Evolutionary conservation across 1,140 invertebrate genomes (phyloP), one percentile per base, ranked within the genome.

Genomic region (Drosophila sp.): DNA sequence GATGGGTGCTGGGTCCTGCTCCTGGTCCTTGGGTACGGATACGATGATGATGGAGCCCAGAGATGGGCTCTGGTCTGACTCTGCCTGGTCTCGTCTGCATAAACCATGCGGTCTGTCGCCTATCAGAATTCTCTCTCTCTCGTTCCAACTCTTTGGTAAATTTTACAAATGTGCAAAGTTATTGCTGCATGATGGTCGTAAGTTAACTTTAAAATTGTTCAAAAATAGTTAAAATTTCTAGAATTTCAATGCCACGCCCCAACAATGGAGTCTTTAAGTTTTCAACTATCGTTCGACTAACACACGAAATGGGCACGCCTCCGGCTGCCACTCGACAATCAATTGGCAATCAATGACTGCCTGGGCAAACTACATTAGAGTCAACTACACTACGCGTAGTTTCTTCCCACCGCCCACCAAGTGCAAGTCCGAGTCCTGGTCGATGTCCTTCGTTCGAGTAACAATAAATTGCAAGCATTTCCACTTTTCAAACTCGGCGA

Each of bases 301-400:
- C 4, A 47, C 17, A 10, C 7, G 7, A 50, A 50, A 50, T 50
- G 44, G 25, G 23, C 23, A 50, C 44, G 44, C 44, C 44, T 33
- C 29, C 10, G 35, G 27, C 7, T 54, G 47, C 44, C 47, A 68
- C 60, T 64, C 70, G 55, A 67, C 75, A 82, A 86, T 82, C 83
- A 87, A 79, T 81, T 76, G 79, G 75, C 82, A 72, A 86, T 86
- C 83, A 82, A 86, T 79, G 75, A 75, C 41, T 50, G 44, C 44
- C 44, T 50, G 44, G 44, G 44, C 23, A 50, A 50, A 50, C 44
- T 50, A 50, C 65, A 47, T 23, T 54, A 60, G 55, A 62, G 66
- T 68, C 62, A 50, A 50, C 60, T 72, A 70, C 40, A 54, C 47
- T 58, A 35, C 63, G 64, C 60, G 62, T 70, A 76, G 55, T 27